Base-by-base conservation (phyloP, 2,113 vertebrate species). In the Gambusia holbrooki region DNA sequence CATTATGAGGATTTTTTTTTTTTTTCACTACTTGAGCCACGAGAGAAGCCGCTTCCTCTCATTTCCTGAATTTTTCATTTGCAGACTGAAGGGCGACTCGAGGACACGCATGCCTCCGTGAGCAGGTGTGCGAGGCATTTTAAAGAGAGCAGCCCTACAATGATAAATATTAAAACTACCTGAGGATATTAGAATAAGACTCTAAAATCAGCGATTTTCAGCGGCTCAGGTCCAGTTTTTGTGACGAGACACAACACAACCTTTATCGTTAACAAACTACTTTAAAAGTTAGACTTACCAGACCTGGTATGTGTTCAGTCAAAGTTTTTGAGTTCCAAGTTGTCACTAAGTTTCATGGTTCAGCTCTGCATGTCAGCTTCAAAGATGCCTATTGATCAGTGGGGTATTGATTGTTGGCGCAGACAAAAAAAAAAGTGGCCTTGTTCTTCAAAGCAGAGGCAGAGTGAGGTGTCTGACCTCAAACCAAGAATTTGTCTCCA, bases 61-160 rank as follows among this genome's bases (percentile, higher is more conserved):
- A 66, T 69, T 25, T 76, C 60, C 10, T 58, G 65, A 61, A 80
- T 69, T 54, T 62, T 76, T 84, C 22, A 54, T 66, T 66, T 77
- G 69, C 51, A 35, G 62, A 54, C 69, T 51, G 63, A 79, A 66
- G 10, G 66, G 48, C 14, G 22, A 48, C 0, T 5, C 15, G 17
- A 73, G 28, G 73, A 81, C 27, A 8, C 27, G 2, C 42, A 0
- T 64, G 28, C 14, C 22, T 69, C 33, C 42, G 48, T 60, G 25
- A 73, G 74, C 5, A 63, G 28, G 62, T 63, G 62, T 60, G 58
- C 62, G 51, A 33, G 8, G 40, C 35, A 11, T 68, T 71, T 67
- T 29, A 11, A 30, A 75, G 42, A 64, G 42, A 30, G 17, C 29
- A 33, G 33, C 70, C 48, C 19, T 25, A 60, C n/a, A 14, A 28